Evolutionary conservation across 2,888 invertebrate species (phyloP).

Genomic region (Tetragonula carbonaria): DNA sequence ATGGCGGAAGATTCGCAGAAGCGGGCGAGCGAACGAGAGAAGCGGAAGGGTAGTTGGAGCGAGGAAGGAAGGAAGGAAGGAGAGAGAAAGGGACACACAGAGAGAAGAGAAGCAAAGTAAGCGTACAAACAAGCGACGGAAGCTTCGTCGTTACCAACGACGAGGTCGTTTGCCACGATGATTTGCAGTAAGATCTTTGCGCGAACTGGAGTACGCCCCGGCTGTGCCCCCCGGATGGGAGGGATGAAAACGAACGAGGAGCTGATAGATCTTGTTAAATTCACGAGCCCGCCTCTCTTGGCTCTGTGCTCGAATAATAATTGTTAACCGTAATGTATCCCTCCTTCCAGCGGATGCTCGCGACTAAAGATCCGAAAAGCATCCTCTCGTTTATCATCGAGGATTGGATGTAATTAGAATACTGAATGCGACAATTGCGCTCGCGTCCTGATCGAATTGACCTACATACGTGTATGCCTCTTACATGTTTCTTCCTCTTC

Average conservation of each 20-base stretch:
- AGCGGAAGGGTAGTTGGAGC: constrained; percentile 25
- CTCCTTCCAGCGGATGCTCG: constrained; percentile 64
- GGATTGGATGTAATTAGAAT: constrained; percentile 67
- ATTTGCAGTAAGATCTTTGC: constrained; percentile 68
- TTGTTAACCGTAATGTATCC: constrained; percentile 75
- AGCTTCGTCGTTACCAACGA: constrained; percentile 70
- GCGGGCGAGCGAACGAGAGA: constrained; percentile 54
- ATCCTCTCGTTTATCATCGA: constrained; percentile 60
- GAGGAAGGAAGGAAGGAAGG: constrained; percentile 17
- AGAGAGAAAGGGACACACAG: constrained; percentile 17
- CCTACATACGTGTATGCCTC: constrained; percentile 25
- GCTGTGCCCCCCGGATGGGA: constrained; percentile 12
- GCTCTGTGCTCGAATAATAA: constrained; percentile 76
- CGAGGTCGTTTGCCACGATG: constrained; percentile 73
- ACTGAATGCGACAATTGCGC: constrained; percentile 9
- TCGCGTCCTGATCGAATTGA: constrained; percentile 20
- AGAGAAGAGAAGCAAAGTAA: constrained; percentile 74
- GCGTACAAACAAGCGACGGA: constrained; percentile 78
- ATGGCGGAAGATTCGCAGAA: constrained; percentile 81
- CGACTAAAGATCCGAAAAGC: constrained; percentile 78
- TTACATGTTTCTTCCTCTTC: not conserved
- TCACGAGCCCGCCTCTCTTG: constrained; percentile 74
- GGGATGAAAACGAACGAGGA: constrained; percentile 30
- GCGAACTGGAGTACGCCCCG: constrained; percentile 50
- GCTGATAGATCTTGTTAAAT: constrained; percentile 79